These are phyloP conservation scores for Scrobipalpa costella DNA, from an alignment of 2,888 invertebrate species.

Conservation along the genomic window DNA sequence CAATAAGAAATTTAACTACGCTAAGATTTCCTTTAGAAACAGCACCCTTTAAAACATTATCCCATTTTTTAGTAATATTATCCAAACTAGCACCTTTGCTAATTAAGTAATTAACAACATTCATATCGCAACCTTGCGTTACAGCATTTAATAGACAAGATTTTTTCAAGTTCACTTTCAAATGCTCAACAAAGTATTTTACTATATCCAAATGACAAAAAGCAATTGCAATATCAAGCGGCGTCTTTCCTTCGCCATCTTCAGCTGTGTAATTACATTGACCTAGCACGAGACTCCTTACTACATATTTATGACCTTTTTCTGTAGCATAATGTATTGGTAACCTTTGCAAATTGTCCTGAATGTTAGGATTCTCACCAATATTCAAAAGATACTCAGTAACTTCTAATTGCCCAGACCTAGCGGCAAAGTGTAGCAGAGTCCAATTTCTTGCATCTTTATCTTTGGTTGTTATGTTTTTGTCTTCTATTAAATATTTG, in stretches of 20 bases:
- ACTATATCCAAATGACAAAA: slow-evolving; percentile 13
- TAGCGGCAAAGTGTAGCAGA: slow-evolving; percentile 12
- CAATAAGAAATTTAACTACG: slow-evolving; percentile 23
- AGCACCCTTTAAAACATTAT: slow-evolving; percentile 16
- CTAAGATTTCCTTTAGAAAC: not conserved
- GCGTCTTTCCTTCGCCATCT: slow-evolving; percentile 15
- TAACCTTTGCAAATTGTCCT: not conserved
- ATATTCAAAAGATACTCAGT: slow-evolving; percentile 22
- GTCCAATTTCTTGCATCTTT: slow-evolving; percentile 11
- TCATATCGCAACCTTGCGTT: not conserved
- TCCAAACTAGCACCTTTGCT: slow-evolving; percentile 1
- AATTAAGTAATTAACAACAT: slow-evolving; percentile 12
- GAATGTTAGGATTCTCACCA: not conserved
- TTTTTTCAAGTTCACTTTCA: not conserved
- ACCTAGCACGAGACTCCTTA: not conserved
- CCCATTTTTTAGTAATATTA: not conserved
- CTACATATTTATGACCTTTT: slow-evolving; percentile 1
- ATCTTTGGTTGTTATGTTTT: not conserved
- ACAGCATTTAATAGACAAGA: not conserved
- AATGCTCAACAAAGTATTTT: slow-evolving; percentile 17
- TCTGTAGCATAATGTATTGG: slow-evolving; percentile 15
- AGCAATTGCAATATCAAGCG: slow-evolving; percentile 8
- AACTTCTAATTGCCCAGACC: not conserved
- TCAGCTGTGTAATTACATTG: not conserved
- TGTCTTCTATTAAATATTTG: slow-evolving; percentile 21